Percentiles rank a stretch among this genome's conserved stretches.
Evolutionary conservation across 2,113 vertebrate genomes (phyloP).

Genomic region (Mormyrus lacerda): DNA sequence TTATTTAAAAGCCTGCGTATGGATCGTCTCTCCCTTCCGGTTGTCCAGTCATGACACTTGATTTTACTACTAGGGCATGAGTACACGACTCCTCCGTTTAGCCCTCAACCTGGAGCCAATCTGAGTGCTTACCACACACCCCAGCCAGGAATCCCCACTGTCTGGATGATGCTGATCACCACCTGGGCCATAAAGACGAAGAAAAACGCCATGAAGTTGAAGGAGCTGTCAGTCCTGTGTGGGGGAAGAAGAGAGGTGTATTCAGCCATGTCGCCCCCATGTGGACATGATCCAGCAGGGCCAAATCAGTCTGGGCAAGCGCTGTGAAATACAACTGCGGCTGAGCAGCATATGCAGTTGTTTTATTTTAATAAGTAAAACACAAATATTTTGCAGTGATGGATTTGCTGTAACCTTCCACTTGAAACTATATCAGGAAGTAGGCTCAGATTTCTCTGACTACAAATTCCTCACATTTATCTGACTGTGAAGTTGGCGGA

Average conservation of each 20-base stretch:
- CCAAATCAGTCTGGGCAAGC: neutral
- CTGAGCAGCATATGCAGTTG: neutral
- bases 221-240: slow-evolving; percentile 88
- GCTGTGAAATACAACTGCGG: neutral
- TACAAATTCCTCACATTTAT: neutral
- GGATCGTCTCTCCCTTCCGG: neutral
- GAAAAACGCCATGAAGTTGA: slow-evolving; percentile 98
- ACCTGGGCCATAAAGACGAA: slow-evolving; percentile 96
- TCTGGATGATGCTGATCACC: slow-evolving; percentile 90
- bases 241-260: neutral
- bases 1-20: neutral
- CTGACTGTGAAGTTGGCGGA: neutral
- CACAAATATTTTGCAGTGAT: neutral
- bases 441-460: neutral
- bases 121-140: slow-evolving; percentile 85
- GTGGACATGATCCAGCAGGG: neutral
- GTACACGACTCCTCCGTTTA: neutral
- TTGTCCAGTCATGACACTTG: neutral
- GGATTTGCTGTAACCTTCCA: neutral
- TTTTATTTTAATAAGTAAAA: neutral
- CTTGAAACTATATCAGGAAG: neutral
- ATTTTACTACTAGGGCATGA: neutral
- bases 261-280: neutral
- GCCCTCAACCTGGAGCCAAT: neutral
- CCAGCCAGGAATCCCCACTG: slow-evolving; percentile 95